phyloP scores from a whole-genome alignment of 2,113 vertebrate genomes.

The Hyla sarda region DNA sequence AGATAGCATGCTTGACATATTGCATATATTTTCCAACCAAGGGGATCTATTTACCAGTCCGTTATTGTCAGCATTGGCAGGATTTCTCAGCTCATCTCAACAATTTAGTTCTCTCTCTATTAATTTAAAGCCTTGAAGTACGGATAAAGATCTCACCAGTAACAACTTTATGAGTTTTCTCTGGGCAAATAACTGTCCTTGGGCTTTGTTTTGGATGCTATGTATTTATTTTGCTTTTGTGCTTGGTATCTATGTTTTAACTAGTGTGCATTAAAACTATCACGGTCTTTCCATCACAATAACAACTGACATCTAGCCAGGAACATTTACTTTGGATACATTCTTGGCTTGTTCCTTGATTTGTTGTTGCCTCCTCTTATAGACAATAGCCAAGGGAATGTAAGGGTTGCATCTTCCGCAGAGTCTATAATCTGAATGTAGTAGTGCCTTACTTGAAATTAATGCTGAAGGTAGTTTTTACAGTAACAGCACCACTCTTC shows the following conservation, averaged over 20 bases:
- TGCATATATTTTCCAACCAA: not conserved
- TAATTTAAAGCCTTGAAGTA: not conserved
- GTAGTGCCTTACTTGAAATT: not conserved
- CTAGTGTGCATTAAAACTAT: not conserved
- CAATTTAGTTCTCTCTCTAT: not conserved
- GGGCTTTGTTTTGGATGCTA: not conserved
- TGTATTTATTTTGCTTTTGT: not conserved
- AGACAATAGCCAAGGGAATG: not conserved
- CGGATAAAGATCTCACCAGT: not conserved
- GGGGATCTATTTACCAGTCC: not conserved
- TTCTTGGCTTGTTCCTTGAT: not conserved
- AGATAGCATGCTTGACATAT: not conserved
- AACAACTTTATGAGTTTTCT: not conserved
- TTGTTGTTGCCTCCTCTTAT: not conserved
- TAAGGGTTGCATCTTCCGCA: not conserved
- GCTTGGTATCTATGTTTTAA: not conserved
- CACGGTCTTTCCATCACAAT: not conserved
- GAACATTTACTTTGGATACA: not conserved
- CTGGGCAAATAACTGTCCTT: not conserved
- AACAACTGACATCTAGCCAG: not conserved
- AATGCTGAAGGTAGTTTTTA: too few species aligned
- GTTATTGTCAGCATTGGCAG: not conserved
- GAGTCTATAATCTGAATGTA: not conserved
- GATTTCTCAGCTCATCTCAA: not conserved
- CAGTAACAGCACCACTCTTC: too few species aligned